Conservation (phyloP, 2,797 vertebrate genomes). For the Bovichtus diacanthus region DNA sequence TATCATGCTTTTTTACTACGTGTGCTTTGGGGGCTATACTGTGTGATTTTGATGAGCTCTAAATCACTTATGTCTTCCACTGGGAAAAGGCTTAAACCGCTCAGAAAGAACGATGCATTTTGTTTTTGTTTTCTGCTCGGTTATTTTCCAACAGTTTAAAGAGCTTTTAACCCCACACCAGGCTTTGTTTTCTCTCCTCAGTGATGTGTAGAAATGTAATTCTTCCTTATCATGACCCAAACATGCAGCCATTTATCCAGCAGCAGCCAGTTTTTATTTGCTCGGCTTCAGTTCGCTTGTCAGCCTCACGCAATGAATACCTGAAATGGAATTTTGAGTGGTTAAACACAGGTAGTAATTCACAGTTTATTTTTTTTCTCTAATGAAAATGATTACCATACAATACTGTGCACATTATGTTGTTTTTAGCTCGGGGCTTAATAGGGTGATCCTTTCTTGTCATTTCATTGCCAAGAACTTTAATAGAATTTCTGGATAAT, state of each 20-base stretch:
- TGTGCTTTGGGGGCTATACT: conserved; percentile 70
- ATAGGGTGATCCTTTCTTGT: conserved; percentile 72
- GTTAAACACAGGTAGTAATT: conserved; percentile 78
- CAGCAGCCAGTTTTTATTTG: conserved; percentile 80
- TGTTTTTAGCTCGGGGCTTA: conserved; percentile 65
- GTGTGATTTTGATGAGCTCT: conserved; percentile 73
- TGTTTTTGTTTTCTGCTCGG: conserved; percentile 28
- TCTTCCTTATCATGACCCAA: conserved; percentile 78
- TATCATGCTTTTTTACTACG: conserved; percentile 64
- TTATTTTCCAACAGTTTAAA: conserved; percentile 76
- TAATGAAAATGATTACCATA: conserved; percentile 67
- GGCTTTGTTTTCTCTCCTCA: conserved; percentile 75
- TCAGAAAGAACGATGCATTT: conserved; percentile 57
- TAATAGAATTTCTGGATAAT: conserved; percentile 78
- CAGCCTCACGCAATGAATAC: conserved; percentile 69
- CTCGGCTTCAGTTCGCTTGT: conserved; percentile 69
- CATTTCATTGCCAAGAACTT: conserved; percentile 74
- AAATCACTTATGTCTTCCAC: conserved; percentile 75
- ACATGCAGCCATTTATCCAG: conserved; percentile 73
- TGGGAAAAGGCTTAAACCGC: conserved; percentile 58
- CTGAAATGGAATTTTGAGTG: conserved; percentile 73
- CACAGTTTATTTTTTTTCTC: conserved; percentile 31
- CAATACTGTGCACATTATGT: conserved; percentile 61
- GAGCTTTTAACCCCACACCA: conserved; percentile 70
- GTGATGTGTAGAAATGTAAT: conserved; percentile 78